Evolutionary conservation across 2,888 invertebrate species (phyloP).

Genomic region (Eledona agricola): DNA sequence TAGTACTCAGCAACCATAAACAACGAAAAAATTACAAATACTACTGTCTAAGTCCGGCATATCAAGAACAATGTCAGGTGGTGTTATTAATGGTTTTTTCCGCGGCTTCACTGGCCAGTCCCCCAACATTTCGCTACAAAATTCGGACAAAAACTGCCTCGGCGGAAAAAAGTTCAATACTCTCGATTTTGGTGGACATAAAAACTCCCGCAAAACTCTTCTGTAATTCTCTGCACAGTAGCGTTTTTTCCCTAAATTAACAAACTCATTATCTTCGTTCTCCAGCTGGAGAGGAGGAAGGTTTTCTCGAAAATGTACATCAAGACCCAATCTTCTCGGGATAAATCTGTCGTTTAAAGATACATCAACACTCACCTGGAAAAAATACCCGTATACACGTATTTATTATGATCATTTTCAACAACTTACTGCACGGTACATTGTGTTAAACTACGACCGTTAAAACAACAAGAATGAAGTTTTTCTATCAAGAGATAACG

Average conservation of each 20-base stretch:
- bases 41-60: constrained; percentile 19
- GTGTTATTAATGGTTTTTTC: constrained; percentile 19
- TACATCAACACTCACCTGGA: too few relatives aligned
- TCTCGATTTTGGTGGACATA: constrained; percentile 15
- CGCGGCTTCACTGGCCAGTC: constrained; percentile 22
- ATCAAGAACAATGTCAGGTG: constrained; percentile 16
- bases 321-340: not conserved
- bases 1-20: not conserved
- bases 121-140: not conserved
- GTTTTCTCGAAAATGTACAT: not conserved
- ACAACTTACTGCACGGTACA: too few relatives aligned
- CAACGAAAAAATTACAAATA: not conserved
- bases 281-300: not conserved
- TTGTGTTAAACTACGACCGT: too few relatives aligned
- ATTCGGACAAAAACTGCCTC: constrained; percentile 1
- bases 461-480: too few relatives aligned
- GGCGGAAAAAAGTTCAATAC: constrained; percentile 31
- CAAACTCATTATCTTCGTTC: constrained; percentile 1
- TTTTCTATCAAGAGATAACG: too few relatives aligned
- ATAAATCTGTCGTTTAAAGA: constrained; percentile 15
- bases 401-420: too few relatives aligned
- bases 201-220: constrained; percentile 2
- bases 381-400: too few relatives aligned
- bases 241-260: constrained; percentile 26
- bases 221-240: constrained; percentile 17